phyloP scores from a whole-genome alignment of 2,797 vertebrate species.

The Epinephelus malabaricus region DNA sequence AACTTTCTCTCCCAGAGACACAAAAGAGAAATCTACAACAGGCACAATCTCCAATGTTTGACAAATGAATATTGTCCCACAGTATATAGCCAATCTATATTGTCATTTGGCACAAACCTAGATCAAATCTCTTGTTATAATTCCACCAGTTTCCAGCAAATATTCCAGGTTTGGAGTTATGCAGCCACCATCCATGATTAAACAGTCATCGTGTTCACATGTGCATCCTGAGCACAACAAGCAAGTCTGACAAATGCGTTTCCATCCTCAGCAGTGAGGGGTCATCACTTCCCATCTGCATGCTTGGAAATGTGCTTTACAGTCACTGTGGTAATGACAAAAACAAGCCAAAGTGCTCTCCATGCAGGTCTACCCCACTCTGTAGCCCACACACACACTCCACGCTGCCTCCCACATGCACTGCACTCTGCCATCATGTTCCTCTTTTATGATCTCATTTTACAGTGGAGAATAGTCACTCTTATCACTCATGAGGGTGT shows the following conservation, averaged over 20 bases:
- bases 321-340: constrained; percentile 51
- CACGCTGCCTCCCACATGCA: constrained; percentile 57
- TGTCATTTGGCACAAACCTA: background rate
- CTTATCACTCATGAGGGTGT: constrained; percentile 13
- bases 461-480: constrained; percentile 21
- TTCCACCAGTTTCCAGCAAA: constrained; percentile 1
- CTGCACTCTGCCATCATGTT: constrained; percentile 46
- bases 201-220: constrained; percentile 25
- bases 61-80: background rate
- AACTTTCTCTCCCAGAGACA: no score
- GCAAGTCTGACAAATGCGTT: constrained; percentile 21
- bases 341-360: constrained; percentile 74
- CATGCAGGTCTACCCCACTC: constrained; percentile 55
- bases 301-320: constrained; percentile 54
- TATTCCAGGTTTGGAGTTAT: background rate
- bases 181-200: constrained; percentile 1
- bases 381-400: constrained; percentile 63
- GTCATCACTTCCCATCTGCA: constrained; percentile 49
- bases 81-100: background rate
- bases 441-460: constrained; percentile 57
- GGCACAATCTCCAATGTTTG: no score
- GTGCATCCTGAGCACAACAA: constrained; percentile 26
- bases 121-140: background rate
- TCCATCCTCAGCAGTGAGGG: constrained; percentile 35
- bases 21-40: no score